These are phyloP conservation scores for Chorisops tibialis DNA, from an alignment of 2,888 invertebrate genomes.

Conservation along the genomic window DNA sequence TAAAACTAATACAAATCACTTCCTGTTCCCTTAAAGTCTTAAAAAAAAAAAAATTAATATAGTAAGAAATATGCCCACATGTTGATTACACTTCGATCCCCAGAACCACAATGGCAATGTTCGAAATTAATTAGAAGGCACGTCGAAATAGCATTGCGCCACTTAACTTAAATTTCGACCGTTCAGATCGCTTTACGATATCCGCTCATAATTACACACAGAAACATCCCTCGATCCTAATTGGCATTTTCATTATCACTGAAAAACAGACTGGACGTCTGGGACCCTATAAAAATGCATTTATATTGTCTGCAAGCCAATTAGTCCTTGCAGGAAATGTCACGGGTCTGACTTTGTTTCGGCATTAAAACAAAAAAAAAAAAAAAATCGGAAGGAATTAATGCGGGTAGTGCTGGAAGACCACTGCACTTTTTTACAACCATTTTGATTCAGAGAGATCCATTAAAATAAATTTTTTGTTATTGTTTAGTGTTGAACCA, in stretches of 20 bases:
- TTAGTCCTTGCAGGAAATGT: conserved; percentile 24
- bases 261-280: background rate
- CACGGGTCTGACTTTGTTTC: background rate
- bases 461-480: background rate
- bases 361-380: no score
- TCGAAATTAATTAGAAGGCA: no score
- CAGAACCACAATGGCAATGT: no score
- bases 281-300: background rate
- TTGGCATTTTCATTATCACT: conserved; percentile 18
- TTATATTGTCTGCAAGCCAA: conserved; percentile 19
- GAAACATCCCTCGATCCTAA: conserved; percentile 4
- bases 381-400: conserved; percentile 18
- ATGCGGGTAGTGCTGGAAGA: conserved; percentile 21
- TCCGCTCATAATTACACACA: conserved; percentile 4
- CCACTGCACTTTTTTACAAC: conserved; percentile 14
- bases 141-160: background rate
- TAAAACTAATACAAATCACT: no score
- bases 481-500: conserved; percentile 1
- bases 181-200: background rate
- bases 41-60: no score
- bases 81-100: no score
- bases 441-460: background rate
- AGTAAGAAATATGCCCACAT: no score
- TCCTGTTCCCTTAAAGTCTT: no score
- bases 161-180: background rate